A percentile compares a stretch with the other conserved stretches of the same genome.
Evolutionary conservation across 1,140 invertebrate genomes (phyloP).

Genomic region (Sesamia nonagrioides): DNA sequence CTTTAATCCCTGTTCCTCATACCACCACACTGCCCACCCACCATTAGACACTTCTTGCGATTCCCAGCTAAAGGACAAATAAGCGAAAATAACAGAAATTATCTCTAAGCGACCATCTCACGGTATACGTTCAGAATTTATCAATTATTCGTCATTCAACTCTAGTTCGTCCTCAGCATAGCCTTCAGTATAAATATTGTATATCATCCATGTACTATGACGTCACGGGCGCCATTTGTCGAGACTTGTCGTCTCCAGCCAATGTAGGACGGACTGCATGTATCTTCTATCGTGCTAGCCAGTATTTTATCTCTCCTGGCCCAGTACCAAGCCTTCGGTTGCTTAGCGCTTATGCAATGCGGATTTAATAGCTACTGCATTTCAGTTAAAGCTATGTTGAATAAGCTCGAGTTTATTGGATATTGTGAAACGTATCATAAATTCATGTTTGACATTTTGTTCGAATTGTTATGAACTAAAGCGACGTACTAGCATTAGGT

Average conservation of each 20-base stretch:
- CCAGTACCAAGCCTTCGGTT: slow-evolving; percentile 15
- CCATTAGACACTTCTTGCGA: neutral
- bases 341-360: slow-evolving; percentile 16
- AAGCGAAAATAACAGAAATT: neutral
- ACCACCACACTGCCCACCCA: too few relatives aligned
- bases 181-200: slow-evolving; percentile 26
- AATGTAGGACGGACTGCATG: slow-evolving; percentile 15
- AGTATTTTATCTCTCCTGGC: slow-evolving; percentile 26
- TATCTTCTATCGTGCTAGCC: slow-evolving; percentile 7
- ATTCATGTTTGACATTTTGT: neutral
- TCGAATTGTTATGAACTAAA: neutral
- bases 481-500: neutral
- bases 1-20: too few relatives aligned
- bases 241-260: slow-evolving; percentile 1
- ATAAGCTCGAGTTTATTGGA: neutral
- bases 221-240: slow-evolving; percentile 32
- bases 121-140: neutral
- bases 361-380: neutral
- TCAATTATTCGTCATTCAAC: neutral
- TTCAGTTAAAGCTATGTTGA: slow-evolving; percentile 12
- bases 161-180: neutral
- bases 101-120: neutral
- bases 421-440: slow-evolving; percentile 7
- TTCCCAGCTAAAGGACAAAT: neutral
- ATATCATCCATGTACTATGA: neutral